Conservation (phyloP, 1,140 invertebrate genomes). For the Eurytemora carolleeae region DNA sequence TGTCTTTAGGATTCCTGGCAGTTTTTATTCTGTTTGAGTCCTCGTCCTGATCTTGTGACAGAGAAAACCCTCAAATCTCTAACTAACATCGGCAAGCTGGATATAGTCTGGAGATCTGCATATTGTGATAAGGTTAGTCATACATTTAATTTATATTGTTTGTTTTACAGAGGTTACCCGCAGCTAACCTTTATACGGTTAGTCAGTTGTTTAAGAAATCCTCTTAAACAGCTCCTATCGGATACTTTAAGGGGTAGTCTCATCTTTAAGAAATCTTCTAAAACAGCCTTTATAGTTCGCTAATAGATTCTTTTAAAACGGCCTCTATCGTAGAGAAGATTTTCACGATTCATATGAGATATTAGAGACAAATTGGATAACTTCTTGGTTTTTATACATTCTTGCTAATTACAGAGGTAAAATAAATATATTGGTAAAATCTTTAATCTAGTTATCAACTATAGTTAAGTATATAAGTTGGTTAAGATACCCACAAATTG, state of each 20-base stretch:
- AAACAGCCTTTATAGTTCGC: not conserved
- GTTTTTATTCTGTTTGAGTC: not conserved
- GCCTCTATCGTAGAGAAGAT: too few species aligned
- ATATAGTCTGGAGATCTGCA: not conserved
- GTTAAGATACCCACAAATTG: too few species aligned
- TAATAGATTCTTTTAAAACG: not conserved
- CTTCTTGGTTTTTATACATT: too few species aligned
- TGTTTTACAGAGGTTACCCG: too few species aligned
- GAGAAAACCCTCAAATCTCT: not conserved
- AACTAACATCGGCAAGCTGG: not conserved
- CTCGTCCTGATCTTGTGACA: not conserved
- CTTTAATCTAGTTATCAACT: too few species aligned
- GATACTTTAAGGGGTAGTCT: not conserved
- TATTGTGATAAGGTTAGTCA: not conserved
- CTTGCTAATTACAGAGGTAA: too few species aligned
- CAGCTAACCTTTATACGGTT: too few species aligned
- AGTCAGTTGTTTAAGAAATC: too few species aligned
- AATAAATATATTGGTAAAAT: too few species aligned
- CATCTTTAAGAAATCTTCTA: not conserved
- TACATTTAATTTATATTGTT: not conserved
- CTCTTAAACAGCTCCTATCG: not conserved
- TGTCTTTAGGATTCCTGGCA: not conserved
- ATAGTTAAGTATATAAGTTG: too few species aligned
- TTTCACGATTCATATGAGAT: too few species aligned
- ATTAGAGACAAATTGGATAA: too few species aligned